A percentile compares a stretch with the other conserved stretches of the same genome.
Conservation (phyloP, 2,888 invertebrate species). For the Notocelia uddmanniana region DNA sequence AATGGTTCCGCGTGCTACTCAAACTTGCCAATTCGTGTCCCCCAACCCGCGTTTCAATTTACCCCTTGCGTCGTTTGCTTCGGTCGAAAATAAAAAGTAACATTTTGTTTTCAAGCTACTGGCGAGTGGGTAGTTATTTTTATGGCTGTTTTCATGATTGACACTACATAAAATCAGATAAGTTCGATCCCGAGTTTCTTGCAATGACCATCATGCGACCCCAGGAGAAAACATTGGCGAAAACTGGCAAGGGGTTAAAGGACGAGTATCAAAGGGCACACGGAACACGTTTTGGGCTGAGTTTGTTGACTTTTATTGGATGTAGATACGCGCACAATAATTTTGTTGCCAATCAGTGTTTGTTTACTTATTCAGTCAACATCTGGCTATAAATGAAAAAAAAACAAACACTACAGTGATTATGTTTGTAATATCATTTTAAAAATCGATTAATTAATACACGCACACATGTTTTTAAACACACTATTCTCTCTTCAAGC, state of each 20-base stretch:
- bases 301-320: not conserved
- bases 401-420: not conserved
- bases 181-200: conserved; percentile 31
- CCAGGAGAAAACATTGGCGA: conserved; percentile 5
- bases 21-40: conserved; percentile 67
- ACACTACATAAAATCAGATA: conserved; percentile 42
- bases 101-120: conserved; percentile 66
- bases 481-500: conserved; percentile 37
- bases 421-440: conserved; percentile 18
- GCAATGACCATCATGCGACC: conserved; percentile 29
- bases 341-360: not conserved
- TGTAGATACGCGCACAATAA: not conserved
- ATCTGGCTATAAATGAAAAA: not conserved
- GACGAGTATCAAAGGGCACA: not conserved
- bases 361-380: not conserved
- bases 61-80: conserved; percentile 65
- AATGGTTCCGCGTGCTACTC: conserved; percentile 64
- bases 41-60: conserved; percentile 75
- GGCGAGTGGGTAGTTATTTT: conserved; percentile 61
- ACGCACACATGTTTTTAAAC: not conserved
- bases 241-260: conserved; percentile 1
- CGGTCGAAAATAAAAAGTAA: conserved; percentile 63
- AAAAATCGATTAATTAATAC: not conserved
- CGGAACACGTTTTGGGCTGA: not conserved
- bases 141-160: conserved; percentile 55